Evolutionary conservation across 2,888 invertebrate species (phyloP), one percentile per base, ranked within the genome.

Genomic region (Polydrusus cervinus): DNA sequence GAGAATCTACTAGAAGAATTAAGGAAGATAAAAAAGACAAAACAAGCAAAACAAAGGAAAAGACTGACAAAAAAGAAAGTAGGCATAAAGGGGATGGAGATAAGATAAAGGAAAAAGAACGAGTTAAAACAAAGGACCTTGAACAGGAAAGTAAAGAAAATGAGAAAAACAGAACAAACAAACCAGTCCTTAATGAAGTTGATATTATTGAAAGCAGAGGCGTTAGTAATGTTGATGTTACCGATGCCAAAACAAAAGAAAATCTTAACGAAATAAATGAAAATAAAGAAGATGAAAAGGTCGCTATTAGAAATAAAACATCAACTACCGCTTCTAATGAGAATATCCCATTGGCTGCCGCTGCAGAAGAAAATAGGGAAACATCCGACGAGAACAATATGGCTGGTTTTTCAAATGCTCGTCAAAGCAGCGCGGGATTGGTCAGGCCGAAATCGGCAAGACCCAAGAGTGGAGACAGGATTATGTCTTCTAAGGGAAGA

Each of bases 391-490:
- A 57, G 11, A 53, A 64, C 9, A 16, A 34, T 71, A 51, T 47
- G 45, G 20, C 67, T 38, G 57, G 30, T 11, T 71, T 75, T 47
- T 72, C 74, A 5, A 73, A 76, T 40, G 61, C 70, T 5, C 53
- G 75, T 13, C 74, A 77, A 68, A 38, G 61, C 64, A 77, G 75
- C 65, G 79, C 77, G 14, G 72, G 68, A 51, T 69, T 81, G 65
- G 65, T 78, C 14, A 81, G 85, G 77, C 84, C 86, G 20, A 86
- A 86, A 82, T 86, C 86, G 7, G 86, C 86, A 10, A 80, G 82
- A 68, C 85, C 85, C 13, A 85, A 81, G 79, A 86, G 83, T 73
- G 83, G 82, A 7, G 83, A 82, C 40, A 76, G 76, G 20, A 79
- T 73, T 75, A 70, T 71, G 60, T 18, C 65, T 20, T 57, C 57